Evolutionary conservation across 2,113 vertebrate species (phyloP), one percentile per base, ranked within the genome.

Genomic region (Greenwoodochromis staneri): DNA sequence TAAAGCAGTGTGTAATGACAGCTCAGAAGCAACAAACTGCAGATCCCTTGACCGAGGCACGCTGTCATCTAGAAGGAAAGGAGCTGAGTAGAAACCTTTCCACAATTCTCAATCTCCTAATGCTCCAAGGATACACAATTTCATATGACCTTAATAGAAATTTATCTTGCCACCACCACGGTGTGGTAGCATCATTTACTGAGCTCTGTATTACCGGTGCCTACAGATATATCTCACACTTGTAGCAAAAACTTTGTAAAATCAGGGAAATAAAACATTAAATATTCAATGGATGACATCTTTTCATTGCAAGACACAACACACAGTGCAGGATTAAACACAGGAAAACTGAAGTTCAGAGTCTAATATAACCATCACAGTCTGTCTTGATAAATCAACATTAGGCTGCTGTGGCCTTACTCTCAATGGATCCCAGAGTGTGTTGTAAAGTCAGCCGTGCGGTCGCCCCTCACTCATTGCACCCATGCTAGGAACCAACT

Each of bases 81-180:
- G 55, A 86, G 88, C 81, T 31, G 89, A 90, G 78, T 86, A 85
- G 80, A 83, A 94, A 92, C 82, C 92, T 92, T 88, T 93, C 93
- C 94, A 85, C 88, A 87, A 91, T 95, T 85, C 91, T 94, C 91
- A 81, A 91, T 94, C 89, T 91, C 80, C 88, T 95, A 95, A 94
- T 95, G 91, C 92, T 91, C 87, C 90, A 71, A 91, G 91, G 93
- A 96, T 96, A 96, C 96, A 94, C 95, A 96, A 95, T 97, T 96
- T 95, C 94, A 95, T 93, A 92, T 90, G 84, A 92, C 91, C 45
- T 87, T 96, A 97, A 96, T 95, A 96, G 95, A 96, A 96, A 96
- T 96, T 90, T 96, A 96, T 96, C 94, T 96, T 95, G 93, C 95
- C 92, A 91, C 90, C 87, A 89, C 90, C 87, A 83, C 87, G 82